Percentiles rank a stretch among this genome's conserved stretches.
These are phyloP conservation scores for Tethea ocularis DNA, from an alignment of 2,888 invertebrate genomes.

Conservation along the genomic window DNA sequence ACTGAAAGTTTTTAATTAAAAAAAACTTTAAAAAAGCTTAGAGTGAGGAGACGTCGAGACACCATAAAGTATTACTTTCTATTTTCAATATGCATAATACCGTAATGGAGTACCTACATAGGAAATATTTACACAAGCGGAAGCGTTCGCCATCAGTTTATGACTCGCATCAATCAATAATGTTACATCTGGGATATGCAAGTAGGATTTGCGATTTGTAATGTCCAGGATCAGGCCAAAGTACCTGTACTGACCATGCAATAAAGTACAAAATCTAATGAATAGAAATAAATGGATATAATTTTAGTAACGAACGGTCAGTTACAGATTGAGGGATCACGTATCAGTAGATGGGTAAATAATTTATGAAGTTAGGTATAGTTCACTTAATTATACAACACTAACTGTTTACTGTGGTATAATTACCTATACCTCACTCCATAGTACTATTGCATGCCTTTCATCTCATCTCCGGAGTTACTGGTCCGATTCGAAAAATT, in stretches of 20 bases:
- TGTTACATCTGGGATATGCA: slow-evolving; percentile 63
- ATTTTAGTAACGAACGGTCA: slow-evolving; percentile 37
- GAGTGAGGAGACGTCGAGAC: too few relatives aligned
- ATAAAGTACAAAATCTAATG: slow-evolving; percentile 43
- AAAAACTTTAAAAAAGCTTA: too few relatives aligned
- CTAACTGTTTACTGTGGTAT: too few relatives aligned
- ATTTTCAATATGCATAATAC: too few relatives aligned
- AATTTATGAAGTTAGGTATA: not conserved
- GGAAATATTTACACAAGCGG: too few relatives aligned
- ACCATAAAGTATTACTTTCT: too few relatives aligned
- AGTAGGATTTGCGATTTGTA: slow-evolving; percentile 52
- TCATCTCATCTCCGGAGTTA: too few relatives aligned
- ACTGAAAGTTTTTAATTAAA: too few relatives aligned
- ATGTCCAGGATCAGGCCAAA: slow-evolving; percentile 37
- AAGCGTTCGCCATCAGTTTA: slow-evolving; percentile 25
- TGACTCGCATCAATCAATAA: slow-evolving; percentile 35
- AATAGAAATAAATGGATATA: slow-evolving; percentile 14
- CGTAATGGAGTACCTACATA: too few relatives aligned
- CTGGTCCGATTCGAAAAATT: too few relatives aligned
- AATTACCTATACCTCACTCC: too few relatives aligned
- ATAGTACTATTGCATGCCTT: too few relatives aligned
- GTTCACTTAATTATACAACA: not conserved
- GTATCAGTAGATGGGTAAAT: slow-evolving; percentile 10
- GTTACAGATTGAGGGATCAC: slow-evolving; percentile 24
- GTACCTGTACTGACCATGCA: slow-evolving; percentile 36